A percentile compares a stretch with the other conserved stretches of the same genome.
phyloP scores from a whole-genome alignment of 2,113 vertebrate species.

The western clawed frog (Xenopus tropicalis) region UCB_Xtro_10.0 CM004449.2:114440501-114441000 shows the following conservation, averaged over 20 bases:
- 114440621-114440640: constrained; percentile 38
- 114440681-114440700: constrained; percentile 36
- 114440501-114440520: not conserved
- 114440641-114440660: constrained; percentile 33
- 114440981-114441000: no score
- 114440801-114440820: no score
- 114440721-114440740: constrained; percentile 11
- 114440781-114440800: no score
- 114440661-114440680: constrained; percentile 33
- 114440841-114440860: no score
- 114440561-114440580: constrained; percentile 39
- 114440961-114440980: no score
- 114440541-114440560: constrained; percentile 14
- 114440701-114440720: constrained; percentile 24
- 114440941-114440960: no score
- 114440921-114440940: no score
- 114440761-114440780: not conserved
- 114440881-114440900: no score
- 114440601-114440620: constrained; percentile 25
- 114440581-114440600: constrained; percentile 32
- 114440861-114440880: no score
- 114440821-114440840: no score
- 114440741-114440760: not conserved
- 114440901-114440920: no score
- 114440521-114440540: not conserved